A percentile compares a stretch with the other conserved stretches of the same genome.
Evolutionary conservation across 2,113 vertebrate genomes (phyloP).

Genomic region (Corythaeola cristata): DNA sequence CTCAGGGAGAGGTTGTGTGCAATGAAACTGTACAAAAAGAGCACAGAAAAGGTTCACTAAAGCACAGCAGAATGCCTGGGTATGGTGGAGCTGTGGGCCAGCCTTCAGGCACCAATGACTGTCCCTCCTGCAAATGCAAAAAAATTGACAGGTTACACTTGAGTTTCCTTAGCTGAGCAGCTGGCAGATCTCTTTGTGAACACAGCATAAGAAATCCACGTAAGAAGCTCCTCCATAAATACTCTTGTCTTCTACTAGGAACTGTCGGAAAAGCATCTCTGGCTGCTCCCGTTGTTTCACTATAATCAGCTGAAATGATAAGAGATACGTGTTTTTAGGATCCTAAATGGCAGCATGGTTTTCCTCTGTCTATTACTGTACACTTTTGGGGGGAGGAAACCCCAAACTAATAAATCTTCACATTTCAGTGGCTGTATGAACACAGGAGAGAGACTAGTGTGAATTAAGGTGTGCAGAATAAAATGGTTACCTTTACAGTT

Average conservation of each 20-base stretch:
- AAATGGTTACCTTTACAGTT: neutral
- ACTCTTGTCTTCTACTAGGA: conserved; percentile 92
- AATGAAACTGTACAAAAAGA: conserved; percentile 30
- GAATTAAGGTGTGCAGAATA: neutral
- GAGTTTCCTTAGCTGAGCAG: conserved; percentile 82
- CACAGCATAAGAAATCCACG: conserved; percentile 90
- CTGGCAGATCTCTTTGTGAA: conserved; percentile 92
- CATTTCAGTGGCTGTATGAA: neutral
- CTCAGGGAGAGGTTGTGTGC: neutral
- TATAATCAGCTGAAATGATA: conserved; percentile 78
- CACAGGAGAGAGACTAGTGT: neutral
- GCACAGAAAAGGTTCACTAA: neutral
- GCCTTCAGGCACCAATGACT: conserved; percentile 22
- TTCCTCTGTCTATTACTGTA: neutral
- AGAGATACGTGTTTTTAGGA: neutral
- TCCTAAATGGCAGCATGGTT: neutral
- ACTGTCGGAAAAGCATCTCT: conserved; percentile 89
- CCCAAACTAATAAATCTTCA: neutral
- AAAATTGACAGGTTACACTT: neutral
- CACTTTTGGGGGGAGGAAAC: fast-evolving
- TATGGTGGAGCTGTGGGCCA: neutral
- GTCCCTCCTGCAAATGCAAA: neutral
- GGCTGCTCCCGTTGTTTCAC: conserved; percentile 89
- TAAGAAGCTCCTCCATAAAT: conserved; percentile 90
- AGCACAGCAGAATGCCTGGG: neutral